phyloP scores from a whole-genome alignment of 2,797 vertebrate species.

The Pterois miles region DNA sequence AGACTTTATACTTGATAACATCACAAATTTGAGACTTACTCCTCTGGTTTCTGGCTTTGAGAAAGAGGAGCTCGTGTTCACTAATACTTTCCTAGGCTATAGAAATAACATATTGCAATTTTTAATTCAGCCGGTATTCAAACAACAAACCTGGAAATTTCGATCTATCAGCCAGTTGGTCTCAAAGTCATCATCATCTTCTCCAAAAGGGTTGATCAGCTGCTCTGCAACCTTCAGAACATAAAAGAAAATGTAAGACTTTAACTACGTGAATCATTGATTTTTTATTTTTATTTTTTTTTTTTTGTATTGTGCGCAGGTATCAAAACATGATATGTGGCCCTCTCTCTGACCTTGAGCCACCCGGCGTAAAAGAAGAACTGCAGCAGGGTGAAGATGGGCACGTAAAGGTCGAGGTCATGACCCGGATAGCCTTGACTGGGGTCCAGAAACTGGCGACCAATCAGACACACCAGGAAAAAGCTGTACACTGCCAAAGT shows the following conservation, averaged over 20 bases:
- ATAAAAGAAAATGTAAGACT: background rate
- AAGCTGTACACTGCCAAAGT: constrained; percentile 95
- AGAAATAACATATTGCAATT: too few species aligned
- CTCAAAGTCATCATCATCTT: constrained; percentile 95
- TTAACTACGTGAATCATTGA: background rate
- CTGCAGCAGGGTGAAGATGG: constrained; percentile 93
- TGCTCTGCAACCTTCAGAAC: constrained; percentile 90
- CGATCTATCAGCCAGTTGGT: constrained; percentile 94
- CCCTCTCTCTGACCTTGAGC: constrained; percentile 87
- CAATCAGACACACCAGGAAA: constrained; percentile 93
- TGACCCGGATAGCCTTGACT: constrained; percentile 89
- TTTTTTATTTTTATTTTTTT: background rate
- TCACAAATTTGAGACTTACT: too few species aligned
- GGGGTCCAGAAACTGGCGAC: constrained; percentile 93
- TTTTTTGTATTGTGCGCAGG: background rate
- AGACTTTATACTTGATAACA: too few species aligned
- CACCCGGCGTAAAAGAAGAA: constrained; percentile 96
- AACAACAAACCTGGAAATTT: constrained; percentile 91
- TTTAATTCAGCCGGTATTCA: too few species aligned
- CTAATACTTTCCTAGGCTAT: too few species aligned
- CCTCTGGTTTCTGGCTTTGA: too few species aligned
- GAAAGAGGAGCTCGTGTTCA: too few species aligned
- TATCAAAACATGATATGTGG: background rate
- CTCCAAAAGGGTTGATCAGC: constrained; percentile 94
- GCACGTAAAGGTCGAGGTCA: constrained; percentile 91